Evolutionary conservation across 2,888 invertebrate species (phyloP), one percentile per base, ranked within the genome.

Genomic region (Gastrophysa polygoni): DNA sequence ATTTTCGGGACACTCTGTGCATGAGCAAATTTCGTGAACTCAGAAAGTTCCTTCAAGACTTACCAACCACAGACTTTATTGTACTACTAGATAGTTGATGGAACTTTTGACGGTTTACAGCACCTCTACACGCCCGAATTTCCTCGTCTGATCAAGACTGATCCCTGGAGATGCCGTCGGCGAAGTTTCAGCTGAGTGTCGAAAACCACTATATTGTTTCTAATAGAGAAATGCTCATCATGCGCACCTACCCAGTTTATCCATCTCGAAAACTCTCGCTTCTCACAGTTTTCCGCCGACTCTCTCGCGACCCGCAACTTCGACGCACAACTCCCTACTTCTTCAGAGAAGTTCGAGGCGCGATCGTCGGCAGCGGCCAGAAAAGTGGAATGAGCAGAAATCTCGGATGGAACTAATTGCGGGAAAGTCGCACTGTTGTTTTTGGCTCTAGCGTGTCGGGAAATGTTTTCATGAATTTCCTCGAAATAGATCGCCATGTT

Each of bases 281-380:
- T 11, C 38, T 38, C 34, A 20, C 52, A 52, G 52, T 52, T 38
- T 52, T 52, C 52, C 52, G 32, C 8, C 38, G 52, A 21, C 52
- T 34, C 21, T 38, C 18, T n/a, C 34, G 21, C 24, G 24, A 38
- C 21, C 14, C 34, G 38, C 52, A 52, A 52, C 52, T 52, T 38
- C 38, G 10, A n/a, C 14, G n/a, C 18, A 18, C 21, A 52, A 52
- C 20, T 52, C 21, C 21, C n/a, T 1, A n/a, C 38, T n/a, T 11
- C n/a, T n/a, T n/a, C n/a, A n/a, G n/a, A n/a, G n/a, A n/a, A n/a
- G n/a, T n/a, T n/a, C n/a, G n/a, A n/a, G n/a, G n/a, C n/a, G n/a
- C n/a, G 52, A 38, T 32, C 11, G 50, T 5, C 6, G 29, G 10
- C 2, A 32, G 29, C 10, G 29, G 29, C 29, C 8, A 14, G 14